Base-by-base conservation (phyloP, 2,888 invertebrate genomes). In the Bugula neritina region DNA sequence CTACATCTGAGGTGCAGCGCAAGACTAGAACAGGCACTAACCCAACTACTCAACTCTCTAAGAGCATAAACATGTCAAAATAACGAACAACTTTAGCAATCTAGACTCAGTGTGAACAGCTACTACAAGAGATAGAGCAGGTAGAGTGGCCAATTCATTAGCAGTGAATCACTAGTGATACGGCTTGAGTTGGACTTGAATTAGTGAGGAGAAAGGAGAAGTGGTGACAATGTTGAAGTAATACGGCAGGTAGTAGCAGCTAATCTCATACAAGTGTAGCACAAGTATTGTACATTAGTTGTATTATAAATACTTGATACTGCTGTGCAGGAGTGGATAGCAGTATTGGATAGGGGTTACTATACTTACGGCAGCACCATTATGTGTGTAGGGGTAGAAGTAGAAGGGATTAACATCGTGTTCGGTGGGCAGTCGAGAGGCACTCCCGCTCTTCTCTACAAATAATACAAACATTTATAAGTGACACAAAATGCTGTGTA, bases 341-440 rank as follows among this genome's bases (percentile, higher is more conserved):
- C 5, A 43, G 43, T 5, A 17, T 43, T 43, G 43, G 5, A 17
- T 5, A 43, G 17, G 43, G 43, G 43, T 5, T 43, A 63, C 31
- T 31, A 63, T 63, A 63, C 63, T 63, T 31, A 63, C 63, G 27
- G 63, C 21, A 63, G 63, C 63, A 63, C 63, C 63, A 63, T 63
- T 63, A 63, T 25, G 63, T 63, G 63, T 63, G 34, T 63, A 63
- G 2, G 63, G 63, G 27, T 63, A 63, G 63, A 63, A 63, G 27
- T 63, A 63, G 27, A 63, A 63, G 5, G 63, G 63, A 63, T 63
- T 63, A 63, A 34, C 63, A 13, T 63, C 63, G 5, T 25, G 63
- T 31, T 63, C 63, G n/a, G 63, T 13, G 10, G 63, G 63, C 27
- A 63, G 27, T 31, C 63, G 63, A 21, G 63, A 63, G 2, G 63